Percentiles rank a stretch among this genome's conserved stretches.
Evolutionary conservation across 2,113 vertebrate genomes (phyloP).

Genomic region (Pan troglodytes): DNA sequence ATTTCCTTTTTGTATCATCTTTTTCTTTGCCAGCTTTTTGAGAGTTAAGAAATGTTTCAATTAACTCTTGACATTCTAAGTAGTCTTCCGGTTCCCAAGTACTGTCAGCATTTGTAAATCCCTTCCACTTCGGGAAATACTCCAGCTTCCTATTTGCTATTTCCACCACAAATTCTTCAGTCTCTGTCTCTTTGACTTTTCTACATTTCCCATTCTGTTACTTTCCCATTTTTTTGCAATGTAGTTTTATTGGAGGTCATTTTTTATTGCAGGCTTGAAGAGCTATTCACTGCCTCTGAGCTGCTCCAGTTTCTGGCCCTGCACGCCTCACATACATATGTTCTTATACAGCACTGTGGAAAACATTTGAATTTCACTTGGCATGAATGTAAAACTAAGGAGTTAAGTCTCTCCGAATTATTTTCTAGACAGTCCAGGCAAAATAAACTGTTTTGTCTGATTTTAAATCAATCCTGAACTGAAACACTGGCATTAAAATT

Average conservation of each 20-base stretch:
- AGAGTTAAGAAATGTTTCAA: slow-evolving; percentile 79
- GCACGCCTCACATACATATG: background rate
- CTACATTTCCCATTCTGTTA: slow-evolving; percentile 91
- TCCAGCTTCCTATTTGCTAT: background rate
- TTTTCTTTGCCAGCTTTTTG: background rate
- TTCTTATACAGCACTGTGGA: background rate
- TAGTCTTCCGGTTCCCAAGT: slow-evolving; percentile 96
- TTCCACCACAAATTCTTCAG: background rate
- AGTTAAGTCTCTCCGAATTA: background rate
- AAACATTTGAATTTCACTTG: background rate
- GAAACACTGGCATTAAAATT: background rate
- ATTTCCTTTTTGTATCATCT: background rate
- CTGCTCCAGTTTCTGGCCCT: background rate
- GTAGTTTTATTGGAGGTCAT: background rate
- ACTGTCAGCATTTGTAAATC: slow-evolving; percentile 93
- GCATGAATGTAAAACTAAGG: background rate
- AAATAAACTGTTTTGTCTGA: background rate
- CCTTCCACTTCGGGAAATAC: background rate
- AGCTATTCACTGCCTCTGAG: background rate
- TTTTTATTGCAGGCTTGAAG: background rate
- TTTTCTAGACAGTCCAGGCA: background rate
- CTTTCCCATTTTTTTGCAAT: slow-evolving; percentile 89
- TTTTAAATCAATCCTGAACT: background rate
- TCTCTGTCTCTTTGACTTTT: slow-evolving; percentile 83
- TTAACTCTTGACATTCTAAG: slow-evolving; percentile 92